Evolutionary conservation across 2,888 invertebrate species (phyloP), one percentile per base, ranked within the genome.

Genomic region (Drosophila putrida): DNA sequence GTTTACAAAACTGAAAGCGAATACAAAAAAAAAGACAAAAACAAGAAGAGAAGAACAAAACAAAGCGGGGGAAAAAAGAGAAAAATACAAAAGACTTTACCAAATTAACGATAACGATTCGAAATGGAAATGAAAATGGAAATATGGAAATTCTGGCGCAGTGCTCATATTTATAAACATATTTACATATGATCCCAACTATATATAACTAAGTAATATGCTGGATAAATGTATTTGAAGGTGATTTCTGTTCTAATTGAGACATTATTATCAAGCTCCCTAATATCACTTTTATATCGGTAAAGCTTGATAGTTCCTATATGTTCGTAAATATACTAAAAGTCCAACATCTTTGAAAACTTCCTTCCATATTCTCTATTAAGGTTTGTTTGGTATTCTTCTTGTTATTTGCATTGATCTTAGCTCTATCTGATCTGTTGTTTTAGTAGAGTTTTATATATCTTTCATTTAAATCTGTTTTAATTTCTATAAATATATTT

Each of bases 61-160:
- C 0, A 67, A 53, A 43, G 53, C n/a, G 33, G 31, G 13, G 60
- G 36, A 62, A 61, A 61, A 57, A 54, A 67, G 31, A 31, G 31
- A 31, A 31, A 31, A 59, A 72, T 65, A 78, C 68, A 77, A 77
- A 72, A 73, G 80, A 63, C 75, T 38, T 55, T 65, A 89, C 89
- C 71, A 84, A 83, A 84, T 84, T 84, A 87, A 84, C 89, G 89
- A 78, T 89, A 87, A 84, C 83, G 89, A 84, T 84, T 78, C 78
- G 74, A 85, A 88, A 83, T 75, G 65, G 78, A 68, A 78, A 75
- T 75, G 67, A 20, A 63, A 67, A 75, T 69, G 70, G 53, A 75
- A 73, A 67, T 75, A 41, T 47, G 58, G 47, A 58, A 39, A 62
- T 55, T 31, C 61, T 31, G 25, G 51, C 57, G 57, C 75, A 58